These are phyloP conservation scores for Tapera naevia DNA, from an alignment of 2,797 vertebrate species.

Conservation along the genomic window DNA sequence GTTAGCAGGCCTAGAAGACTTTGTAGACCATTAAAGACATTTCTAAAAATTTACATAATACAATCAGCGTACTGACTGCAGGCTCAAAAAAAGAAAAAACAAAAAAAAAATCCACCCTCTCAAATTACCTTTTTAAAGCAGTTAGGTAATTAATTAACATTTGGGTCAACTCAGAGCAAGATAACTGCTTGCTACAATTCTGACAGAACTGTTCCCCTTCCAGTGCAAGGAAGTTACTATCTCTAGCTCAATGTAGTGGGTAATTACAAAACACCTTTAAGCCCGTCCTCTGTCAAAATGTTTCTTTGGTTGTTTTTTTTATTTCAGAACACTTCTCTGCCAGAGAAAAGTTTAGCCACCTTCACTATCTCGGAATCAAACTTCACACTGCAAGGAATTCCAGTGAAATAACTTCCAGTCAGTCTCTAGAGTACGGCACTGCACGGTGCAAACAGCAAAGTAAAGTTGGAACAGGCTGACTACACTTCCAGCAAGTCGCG, in stretches of 20 bases:
- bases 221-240: background rate
- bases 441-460: background rate
- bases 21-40: background rate
- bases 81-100: background rate
- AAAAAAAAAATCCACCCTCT: no score
- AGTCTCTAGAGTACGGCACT: background rate
- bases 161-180: background rate
- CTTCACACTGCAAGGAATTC: slow-evolving; percentile 21
- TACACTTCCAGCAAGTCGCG: background rate
- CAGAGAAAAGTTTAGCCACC: background rate
- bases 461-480: background rate
- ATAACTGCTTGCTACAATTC: background rate
- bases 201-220: background rate
- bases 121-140: background rate
- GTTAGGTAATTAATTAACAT: background rate
- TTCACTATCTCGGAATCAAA: background rate
- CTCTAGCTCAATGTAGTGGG: background rate
- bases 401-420: background rate
- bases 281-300: background rate
- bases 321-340: background rate
- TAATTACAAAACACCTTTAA: background rate
- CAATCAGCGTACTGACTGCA: background rate
- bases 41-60: background rate
- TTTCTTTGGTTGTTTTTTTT: background rate
- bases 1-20: background rate